phyloP scores from a whole-genome alignment of 2,113 vertebrate genomes.

The Carettochelys insculpta region DNA sequence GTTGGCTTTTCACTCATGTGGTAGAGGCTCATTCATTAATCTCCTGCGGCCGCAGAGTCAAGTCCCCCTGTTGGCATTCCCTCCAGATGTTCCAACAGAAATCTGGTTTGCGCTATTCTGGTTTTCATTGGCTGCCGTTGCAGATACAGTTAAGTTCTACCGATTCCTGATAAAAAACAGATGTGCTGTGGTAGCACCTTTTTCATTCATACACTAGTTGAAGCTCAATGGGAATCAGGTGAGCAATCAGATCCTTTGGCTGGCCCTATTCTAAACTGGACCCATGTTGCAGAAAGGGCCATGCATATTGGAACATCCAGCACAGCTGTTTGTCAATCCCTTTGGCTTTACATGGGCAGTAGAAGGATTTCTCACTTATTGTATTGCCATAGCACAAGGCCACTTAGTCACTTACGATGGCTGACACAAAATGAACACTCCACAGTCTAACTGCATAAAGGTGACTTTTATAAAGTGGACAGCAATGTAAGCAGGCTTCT shows the following conservation, averaged over 20 bases:
- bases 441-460: not conserved
- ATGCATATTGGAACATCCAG: rapidly evolving
- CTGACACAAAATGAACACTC: not conserved
- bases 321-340: not conserved
- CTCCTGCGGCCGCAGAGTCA: no score
- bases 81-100: not conserved
- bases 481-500: not conserved
- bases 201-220: not conserved
- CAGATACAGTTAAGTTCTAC: not conserved
- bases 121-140: not conserved
- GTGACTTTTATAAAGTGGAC: not conserved
- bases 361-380: not conserved
- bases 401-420: not conserved
- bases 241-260: not conserved
- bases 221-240: not conserved
- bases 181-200: not conserved
- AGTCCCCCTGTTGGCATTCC: no score
- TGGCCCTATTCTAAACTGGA: rapidly evolving
- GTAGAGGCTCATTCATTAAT: no score
- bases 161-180: not conserved
- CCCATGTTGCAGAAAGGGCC: not conserved
- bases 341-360: not conserved
- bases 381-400: not conserved
- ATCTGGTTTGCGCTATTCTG: no score
- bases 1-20: no score